phyloP scores from a whole-genome alignment of 35 echinoderm and acorn worm genomes.

The Antedon bifida region DNA sequence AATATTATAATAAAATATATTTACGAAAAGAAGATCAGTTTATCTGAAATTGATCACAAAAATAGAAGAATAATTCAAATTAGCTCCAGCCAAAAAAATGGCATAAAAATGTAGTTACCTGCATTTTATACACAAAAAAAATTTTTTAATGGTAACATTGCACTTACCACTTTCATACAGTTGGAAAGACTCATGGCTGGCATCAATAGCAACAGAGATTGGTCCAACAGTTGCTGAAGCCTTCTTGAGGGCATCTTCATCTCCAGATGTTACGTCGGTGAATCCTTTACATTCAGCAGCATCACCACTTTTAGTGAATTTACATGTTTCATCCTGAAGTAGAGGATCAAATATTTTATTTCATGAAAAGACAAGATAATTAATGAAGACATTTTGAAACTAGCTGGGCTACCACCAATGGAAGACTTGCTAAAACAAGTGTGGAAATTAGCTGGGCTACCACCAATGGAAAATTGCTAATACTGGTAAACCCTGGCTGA shows the following conservation, averaged over 20 bases:
- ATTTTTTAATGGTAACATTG: too few relatives aligned
- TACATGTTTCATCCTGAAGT: conserved; percentile 17
- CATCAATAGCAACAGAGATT: conserved; percentile 92
- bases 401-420: too few relatives aligned
- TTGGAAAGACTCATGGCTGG: conserved; percentile 81
- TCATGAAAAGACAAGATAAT: too few relatives aligned
- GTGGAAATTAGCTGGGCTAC: too few relatives aligned
- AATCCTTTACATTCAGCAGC: conserved; percentile 37
- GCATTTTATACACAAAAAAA: too few relatives aligned
- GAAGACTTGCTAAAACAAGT: too few relatives aligned
- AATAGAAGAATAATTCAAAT: background rate
- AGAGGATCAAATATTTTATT: too few relatives aligned
- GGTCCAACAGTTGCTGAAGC: conserved; percentile 71
- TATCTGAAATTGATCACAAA: background rate
- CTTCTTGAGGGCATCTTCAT: conserved; percentile 47
- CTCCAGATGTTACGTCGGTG: conserved; percentile 37
- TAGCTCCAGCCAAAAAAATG: background rate
- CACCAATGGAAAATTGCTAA: too few relatives aligned
- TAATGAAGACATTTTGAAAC: too few relatives aligned
- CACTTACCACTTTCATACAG: conserved; percentile 44
- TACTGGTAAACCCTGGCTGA: too few relatives aligned
- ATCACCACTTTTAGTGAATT: conserved; percentile 18
- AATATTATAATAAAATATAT: background rate
- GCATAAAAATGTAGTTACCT: background rate
- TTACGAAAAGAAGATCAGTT: background rate